Evolutionary conservation across 2,797 vertebrate species (phyloP).

Genomic region (Manis javanica): DNA sequence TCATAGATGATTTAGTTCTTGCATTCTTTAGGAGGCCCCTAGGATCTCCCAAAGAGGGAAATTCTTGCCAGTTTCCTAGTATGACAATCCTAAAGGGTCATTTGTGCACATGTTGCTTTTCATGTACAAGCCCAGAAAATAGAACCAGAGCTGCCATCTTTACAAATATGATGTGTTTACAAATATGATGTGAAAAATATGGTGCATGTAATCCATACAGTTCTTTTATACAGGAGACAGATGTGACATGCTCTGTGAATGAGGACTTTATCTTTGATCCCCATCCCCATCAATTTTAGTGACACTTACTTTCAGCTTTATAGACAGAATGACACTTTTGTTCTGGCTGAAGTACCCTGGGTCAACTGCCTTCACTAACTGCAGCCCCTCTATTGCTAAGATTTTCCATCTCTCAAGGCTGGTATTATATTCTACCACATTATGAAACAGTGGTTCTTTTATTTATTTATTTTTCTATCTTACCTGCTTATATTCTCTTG

Average conservation of each 20-base stretch:
- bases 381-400: not conserved
- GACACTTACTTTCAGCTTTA: conserved; percentile 29
- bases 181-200: not conserved
- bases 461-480: not conserved
- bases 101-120: not conserved
- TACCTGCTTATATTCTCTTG: not conserved
- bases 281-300: conserved; percentile 21
- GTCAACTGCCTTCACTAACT: not conserved
- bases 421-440: not conserved
- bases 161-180: not conserved
- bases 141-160: not conserved
- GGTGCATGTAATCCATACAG: not conserved
- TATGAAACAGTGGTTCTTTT: not conserved
- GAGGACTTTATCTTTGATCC: conserved; percentile 31
- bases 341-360: not conserved
- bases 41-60: not conserved
- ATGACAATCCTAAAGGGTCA: not conserved
- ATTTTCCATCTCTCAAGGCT: conserved; percentile 28
- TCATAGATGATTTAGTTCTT: not conserved
- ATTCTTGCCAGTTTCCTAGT: not conserved
- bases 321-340: conserved; percentile 31
- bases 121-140: not conserved
- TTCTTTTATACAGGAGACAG: conserved; percentile 12
- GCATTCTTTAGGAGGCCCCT: not conserved
- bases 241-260: conserved; percentile 3